Conservation (phyloP, 2,888 invertebrate genomes). For the Eupithecia subfuscata region DNA sequence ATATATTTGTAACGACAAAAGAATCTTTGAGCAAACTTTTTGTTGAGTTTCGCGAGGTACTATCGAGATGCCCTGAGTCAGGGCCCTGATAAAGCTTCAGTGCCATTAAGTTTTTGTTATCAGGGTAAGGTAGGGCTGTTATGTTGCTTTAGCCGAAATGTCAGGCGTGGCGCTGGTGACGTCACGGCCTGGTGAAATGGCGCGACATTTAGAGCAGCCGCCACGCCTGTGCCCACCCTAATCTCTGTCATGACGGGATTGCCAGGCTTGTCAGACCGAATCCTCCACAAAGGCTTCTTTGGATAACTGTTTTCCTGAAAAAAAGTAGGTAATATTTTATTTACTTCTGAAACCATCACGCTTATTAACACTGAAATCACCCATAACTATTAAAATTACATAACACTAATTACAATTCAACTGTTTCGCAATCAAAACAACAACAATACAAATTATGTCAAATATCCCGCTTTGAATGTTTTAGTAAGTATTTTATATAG, state of each 20-base stretch:
- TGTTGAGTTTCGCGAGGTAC: not conserved
- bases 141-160: constrained; percentile 79
- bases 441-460: not conserved
- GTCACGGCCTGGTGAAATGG: constrained; percentile 75
- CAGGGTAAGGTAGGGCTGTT: constrained; percentile 78
- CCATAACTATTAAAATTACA: not conserved
- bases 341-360: not conserved
- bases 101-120: constrained; percentile 74
- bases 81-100: constrained; percentile 49
- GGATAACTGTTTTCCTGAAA: constrained; percentile 52
- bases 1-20: not conserved
- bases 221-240: constrained; percentile 79
- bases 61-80: constrained; percentile 1
- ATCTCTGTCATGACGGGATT: constrained; percentile 74
- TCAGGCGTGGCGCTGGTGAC: constrained; percentile 79
- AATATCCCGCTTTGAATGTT: not conserved
- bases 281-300: constrained; percentile 61
- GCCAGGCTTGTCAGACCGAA: constrained; percentile 71
- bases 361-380: not conserved
- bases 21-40: not conserved
- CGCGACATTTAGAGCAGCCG: constrained; percentile 78
- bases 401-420: not conserved
- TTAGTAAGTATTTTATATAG: not conserved
- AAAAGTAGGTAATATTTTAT: not conserved
- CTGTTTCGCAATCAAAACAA: not conserved